Percentiles rank a stretch among this genome's conserved stretches.
phyloP scores from a whole-genome alignment of 2,888 invertebrate species.

The Oeneis ivallda region DNA sequence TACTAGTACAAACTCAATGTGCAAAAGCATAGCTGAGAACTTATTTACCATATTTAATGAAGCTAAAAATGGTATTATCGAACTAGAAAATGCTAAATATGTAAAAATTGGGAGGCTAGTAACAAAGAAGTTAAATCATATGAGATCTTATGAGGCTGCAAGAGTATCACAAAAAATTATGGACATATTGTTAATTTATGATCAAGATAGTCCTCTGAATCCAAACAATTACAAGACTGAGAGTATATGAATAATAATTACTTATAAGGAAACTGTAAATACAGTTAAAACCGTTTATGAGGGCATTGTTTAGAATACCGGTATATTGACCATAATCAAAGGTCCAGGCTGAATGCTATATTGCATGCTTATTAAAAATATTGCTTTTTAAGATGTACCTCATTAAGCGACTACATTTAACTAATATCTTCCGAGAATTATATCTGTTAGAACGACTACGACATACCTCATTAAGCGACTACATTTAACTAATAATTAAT shows the following conservation, averaged over 20 bases:
- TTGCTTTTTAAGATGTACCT: too few relatives aligned
- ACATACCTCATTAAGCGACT: too few relatives aligned
- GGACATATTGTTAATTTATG: slow-evolving; percentile 62
- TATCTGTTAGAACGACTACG: too few relatives aligned
- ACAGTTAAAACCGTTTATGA: background rate
- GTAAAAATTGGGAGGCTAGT: slow-evolving; percentile 58
- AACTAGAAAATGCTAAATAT: slow-evolving; percentile 56
- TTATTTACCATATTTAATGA: slow-evolving; percentile 59
- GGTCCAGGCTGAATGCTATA: too few relatives aligned
- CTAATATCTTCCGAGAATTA: too few relatives aligned
- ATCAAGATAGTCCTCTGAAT: slow-evolving; percentile 64
- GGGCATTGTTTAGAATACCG: background rate
- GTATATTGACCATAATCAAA: too few relatives aligned
- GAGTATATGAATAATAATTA: slow-evolving; percentile 13
- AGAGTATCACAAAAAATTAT: slow-evolving; percentile 59
- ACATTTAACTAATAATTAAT: too few relatives aligned
- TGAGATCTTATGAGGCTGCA: slow-evolving; percentile 65
- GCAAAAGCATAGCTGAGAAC: slow-evolving; percentile 58
- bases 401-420: too few relatives aligned
- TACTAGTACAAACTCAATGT: slow-evolving; percentile 44
- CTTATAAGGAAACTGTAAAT: background rate
- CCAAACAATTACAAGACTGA: slow-evolving; percentile 55
- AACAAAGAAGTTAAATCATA: slow-evolving; percentile 55
- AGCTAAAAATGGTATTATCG: slow-evolving; percentile 63
- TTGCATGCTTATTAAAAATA: too few relatives aligned